Conservation (phyloP, 2,113 vertebrate genomes). For the Panthera tigris region DNA sequence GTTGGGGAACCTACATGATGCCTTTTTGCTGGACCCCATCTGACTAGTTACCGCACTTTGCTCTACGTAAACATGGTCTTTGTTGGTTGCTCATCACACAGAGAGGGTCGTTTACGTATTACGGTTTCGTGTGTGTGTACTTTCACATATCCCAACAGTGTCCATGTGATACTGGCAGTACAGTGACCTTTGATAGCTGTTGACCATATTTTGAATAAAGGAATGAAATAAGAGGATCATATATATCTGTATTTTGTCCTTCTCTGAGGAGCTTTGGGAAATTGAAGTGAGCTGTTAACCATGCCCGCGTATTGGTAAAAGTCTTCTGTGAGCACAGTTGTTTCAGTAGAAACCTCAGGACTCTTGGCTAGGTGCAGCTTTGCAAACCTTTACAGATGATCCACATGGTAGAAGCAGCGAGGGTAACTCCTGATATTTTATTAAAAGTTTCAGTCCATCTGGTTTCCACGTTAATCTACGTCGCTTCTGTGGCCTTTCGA, state of each 20-base stretch:
- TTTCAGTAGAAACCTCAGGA: not conserved
- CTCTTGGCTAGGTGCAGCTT: not conserved
- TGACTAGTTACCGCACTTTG: not conserved
- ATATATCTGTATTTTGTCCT: not conserved
- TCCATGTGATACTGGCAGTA: not conserved
- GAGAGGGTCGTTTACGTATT: fast-evolving
- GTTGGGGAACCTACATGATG: not conserved
- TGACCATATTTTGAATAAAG: not conserved
- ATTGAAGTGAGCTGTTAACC: not conserved
- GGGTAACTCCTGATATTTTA: not conserved
- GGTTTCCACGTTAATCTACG: not conserved
- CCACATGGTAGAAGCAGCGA: not conserved
- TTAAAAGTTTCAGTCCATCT: not conserved
- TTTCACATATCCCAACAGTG: not conserved
- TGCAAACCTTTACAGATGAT: not conserved
- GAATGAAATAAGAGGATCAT: not conserved
- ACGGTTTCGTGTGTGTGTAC: not conserved
- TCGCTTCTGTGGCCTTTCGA: not conserved
- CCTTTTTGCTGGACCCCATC: not conserved
- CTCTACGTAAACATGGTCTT: no score
- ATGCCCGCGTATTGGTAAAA: not conserved
- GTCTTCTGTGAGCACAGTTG: not conserved
- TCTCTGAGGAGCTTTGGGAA: not conserved
- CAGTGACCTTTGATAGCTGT: not conserved
- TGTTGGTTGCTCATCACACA: not conserved